These are phyloP conservation scores for Hypselothyrea guttata DNA, from an alignment of 2,888 invertebrate species.

Conservation along the genomic window DNA sequence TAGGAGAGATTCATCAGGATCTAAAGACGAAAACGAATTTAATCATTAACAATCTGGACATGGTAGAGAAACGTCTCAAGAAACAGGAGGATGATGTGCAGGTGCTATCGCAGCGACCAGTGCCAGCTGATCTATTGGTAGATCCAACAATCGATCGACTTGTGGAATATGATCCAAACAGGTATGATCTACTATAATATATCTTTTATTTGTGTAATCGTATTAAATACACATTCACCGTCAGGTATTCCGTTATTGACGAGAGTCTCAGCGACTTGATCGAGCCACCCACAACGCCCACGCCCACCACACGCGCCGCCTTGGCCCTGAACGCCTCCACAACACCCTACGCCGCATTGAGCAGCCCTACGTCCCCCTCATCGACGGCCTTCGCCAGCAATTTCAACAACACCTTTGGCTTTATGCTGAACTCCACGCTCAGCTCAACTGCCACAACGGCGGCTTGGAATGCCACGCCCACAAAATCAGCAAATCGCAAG, in stretches of 20 bases:
- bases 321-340: slow-evolving; percentile 11
- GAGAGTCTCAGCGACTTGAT: slow-evolving; percentile 77
- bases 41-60: slow-evolving; percentile 93
- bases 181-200: slow-evolving; percentile 81
- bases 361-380: slow-evolving; percentile 16
- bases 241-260: slow-evolving; percentile 81
- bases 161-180: slow-evolving; percentile 89
- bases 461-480: slow-evolving; percentile 60
- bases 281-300: slow-evolving; percentile 48
- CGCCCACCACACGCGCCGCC: slow-evolving; percentile 11
- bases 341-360: slow-evolving; percentile 15
- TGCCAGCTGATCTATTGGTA: slow-evolving; percentile 88
- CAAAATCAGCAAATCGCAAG: slow-evolving; percentile 85
- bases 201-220: background rate
- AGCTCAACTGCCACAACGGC: slow-evolving; percentile 36
- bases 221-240: too few relatives aligned
- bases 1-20: slow-evolving; percentile 92
- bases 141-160: slow-evolving; percentile 91
- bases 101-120: slow-evolving; percentile 89
- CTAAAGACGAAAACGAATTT: slow-evolving; percentile 91
- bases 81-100: slow-evolving; percentile 94
- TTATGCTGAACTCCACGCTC: slow-evolving; percentile 23
- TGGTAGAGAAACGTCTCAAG: slow-evolving; percentile 91
- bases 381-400: slow-evolving; percentile 43
- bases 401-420: slow-evolving; percentile 36